Conservation (phyloP, 2,113 vertebrate species). For the Passer montanus region DNA sequence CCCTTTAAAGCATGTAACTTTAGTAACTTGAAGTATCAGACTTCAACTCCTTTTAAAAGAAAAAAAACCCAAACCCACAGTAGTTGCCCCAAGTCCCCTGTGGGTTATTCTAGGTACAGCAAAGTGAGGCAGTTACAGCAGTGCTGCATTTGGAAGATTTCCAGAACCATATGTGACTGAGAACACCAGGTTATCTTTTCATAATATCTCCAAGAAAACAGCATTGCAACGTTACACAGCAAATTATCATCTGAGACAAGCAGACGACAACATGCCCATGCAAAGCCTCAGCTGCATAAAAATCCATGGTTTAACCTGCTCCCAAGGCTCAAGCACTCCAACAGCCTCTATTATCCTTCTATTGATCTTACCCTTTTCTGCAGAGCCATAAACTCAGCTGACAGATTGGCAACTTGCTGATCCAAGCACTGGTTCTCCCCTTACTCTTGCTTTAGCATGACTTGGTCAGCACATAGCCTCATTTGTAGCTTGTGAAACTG, state of each 20-base stretch:
- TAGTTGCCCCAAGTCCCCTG: not conserved
- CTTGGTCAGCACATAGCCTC: not conserved
- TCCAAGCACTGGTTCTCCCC: not conserved
- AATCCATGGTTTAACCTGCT: not conserved
- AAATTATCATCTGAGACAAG: not conserved
- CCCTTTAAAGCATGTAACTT: not conserved
- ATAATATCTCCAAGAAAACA: not conserved
- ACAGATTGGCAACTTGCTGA: not conserved
- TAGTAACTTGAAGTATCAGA: too few relatives aligned
- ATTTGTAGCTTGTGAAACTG: slow-evolving; percentile 52
- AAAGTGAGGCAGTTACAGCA: not conserved
- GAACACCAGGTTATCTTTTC: not conserved
- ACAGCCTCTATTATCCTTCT: not conserved
- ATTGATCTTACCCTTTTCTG: slow-evolving; percentile 2
- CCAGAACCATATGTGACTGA: not conserved
- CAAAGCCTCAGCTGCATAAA: not conserved
- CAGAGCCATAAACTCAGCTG: not conserved
- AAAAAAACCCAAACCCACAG: not conserved
- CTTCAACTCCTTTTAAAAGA: not conserved
- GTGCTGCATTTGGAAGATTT: slow-evolving; percentile 5
- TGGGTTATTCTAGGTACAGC: not conserved
- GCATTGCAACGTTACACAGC: not conserved
- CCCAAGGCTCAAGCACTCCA: not conserved
- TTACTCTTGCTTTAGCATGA: not conserved
- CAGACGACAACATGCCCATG: not conserved